Percentiles rank a stretch among this genome's conserved stretches.
Conservation (phyloP, 2,113 vertebrate genomes). For the Sorex araneus region DNA sequence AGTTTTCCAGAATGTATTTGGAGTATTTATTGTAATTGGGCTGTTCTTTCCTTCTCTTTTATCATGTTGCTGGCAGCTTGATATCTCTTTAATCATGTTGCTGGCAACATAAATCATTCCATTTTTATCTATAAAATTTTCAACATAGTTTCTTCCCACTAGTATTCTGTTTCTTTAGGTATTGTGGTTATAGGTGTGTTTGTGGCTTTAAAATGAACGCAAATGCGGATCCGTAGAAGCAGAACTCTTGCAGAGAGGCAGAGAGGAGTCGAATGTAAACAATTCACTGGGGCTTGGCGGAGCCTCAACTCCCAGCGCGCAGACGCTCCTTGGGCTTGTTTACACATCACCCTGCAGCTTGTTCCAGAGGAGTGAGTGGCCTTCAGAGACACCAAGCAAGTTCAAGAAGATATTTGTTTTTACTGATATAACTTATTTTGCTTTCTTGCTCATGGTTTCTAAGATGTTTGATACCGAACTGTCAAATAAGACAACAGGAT, state of each 20-base stretch:
- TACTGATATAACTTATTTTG: not conserved
- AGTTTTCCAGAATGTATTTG: conserved; percentile 35
- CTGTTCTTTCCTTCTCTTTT: conserved; percentile 21
- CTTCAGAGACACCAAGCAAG: not conserved
- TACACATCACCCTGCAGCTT: not conserved
- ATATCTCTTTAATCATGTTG: conserved; percentile 5
- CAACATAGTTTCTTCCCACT: conserved; percentile 10
- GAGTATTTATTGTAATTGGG: not conserved
- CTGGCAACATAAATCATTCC: not conserved
- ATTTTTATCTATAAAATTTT: conserved; percentile 41
- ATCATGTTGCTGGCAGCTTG: not conserved
- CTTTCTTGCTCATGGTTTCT: not conserved
- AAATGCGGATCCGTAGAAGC: conserved; percentile 53
- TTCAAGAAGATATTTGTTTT: not conserved
- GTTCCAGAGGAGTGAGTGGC: conserved; percentile 19
- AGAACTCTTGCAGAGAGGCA: conserved; percentile 68
- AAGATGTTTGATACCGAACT: not conserved
- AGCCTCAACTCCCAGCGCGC: conserved; percentile 32
- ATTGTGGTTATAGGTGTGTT: not conserved
- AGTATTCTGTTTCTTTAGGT: not conserved
- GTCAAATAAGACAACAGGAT: not conserved
- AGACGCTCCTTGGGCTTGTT: conserved; percentile 14
- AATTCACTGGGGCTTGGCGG: conserved; percentile 63
- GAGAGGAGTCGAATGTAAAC: conserved; percentile 73
- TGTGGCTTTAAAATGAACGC: conserved; percentile 63